Evolutionary conservation across 2,888 invertebrate genomes (phyloP).

Genomic region (Eurois occulta): DNA sequence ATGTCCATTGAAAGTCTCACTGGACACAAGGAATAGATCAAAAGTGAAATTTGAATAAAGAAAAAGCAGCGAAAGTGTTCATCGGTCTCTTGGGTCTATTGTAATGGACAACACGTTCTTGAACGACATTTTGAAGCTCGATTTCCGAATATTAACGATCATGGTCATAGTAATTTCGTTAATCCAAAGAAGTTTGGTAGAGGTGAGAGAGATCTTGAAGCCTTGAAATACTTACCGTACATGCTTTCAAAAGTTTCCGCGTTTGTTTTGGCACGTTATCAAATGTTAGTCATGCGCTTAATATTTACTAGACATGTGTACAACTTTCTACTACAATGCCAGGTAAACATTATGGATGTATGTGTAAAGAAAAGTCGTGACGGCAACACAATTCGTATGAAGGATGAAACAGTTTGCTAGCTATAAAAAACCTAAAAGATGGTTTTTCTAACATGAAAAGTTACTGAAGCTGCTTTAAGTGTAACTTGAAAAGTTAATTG

Average conservation of each 20-base stretch:
- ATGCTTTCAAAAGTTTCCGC: constrained; percentile 61
- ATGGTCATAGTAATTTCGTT: constrained; percentile 59
- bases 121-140: constrained; percentile 77
- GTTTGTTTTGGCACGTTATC: constrained; percentile 63
- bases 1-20: constrained; percentile 69
- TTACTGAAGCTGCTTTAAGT: neutral
- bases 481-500: neutral
- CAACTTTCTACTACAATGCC: constrained; percentile 64
- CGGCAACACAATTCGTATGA: constrained; percentile 4
- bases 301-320: constrained; percentile 52
- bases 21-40: constrained; percentile 76
- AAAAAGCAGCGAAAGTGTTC: constrained; percentile 88
- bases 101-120: constrained; percentile 85
- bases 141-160: constrained; percentile 74
- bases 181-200: constrained; percentile 58
- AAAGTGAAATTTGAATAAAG: constrained; percentile 88
- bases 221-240: constrained; percentile 58
- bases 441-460: neutral
- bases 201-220: constrained; percentile 67
- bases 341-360: constrained; percentile 25
- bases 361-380: constrained; percentile 25
- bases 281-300: constrained; percentile 58
- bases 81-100: constrained; percentile 81
- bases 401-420: constrained; percentile 16
- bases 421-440: neutral